phyloP scores from a whole-genome alignment of 2,797 vertebrate species.

The Molossus molossus region DNA sequence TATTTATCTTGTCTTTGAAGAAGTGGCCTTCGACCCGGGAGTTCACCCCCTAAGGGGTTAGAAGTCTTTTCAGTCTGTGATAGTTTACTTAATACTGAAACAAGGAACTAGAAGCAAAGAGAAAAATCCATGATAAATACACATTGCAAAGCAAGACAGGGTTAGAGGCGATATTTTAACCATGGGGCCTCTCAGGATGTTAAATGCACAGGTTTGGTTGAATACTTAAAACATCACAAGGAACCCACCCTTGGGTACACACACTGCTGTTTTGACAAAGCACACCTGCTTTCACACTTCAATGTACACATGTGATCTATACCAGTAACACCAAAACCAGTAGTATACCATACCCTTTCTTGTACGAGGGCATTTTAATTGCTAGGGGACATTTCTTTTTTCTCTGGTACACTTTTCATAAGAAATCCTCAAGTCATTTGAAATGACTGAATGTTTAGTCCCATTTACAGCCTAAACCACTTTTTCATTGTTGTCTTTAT shows the following conservation, averaged over 20 bases:
- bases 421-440: not conserved
- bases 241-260: no score
- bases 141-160: not conserved
- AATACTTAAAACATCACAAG: not conserved
- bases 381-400: not conserved
- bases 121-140: not conserved
- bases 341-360: not conserved
- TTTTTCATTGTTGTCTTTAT: not conserved
- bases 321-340: not conserved
- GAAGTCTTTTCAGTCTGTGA: slow-evolving; percentile 49
- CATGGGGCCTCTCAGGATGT: not conserved
- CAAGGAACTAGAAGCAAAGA: slow-evolving; percentile 71
- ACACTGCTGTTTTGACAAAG: not conserved
- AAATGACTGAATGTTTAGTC: not conserved
- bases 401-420: not conserved
- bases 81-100: slow-evolving; percentile 71
- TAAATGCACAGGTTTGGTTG: not conserved
- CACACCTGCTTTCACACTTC: not conserved
- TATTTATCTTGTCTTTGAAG: slow-evolving; percentile 74
- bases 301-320: accelerated
- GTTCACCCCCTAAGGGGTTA: slow-evolving; percentile 48
- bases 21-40: slow-evolving; percentile 60
- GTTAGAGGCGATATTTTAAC: slow-evolving; percentile 60
- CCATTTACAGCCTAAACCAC: not conserved
- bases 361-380: not conserved